phyloP scores from a whole-genome alignment of 1,140 invertebrate genomes.

The Brachionus angularis region DNA sequence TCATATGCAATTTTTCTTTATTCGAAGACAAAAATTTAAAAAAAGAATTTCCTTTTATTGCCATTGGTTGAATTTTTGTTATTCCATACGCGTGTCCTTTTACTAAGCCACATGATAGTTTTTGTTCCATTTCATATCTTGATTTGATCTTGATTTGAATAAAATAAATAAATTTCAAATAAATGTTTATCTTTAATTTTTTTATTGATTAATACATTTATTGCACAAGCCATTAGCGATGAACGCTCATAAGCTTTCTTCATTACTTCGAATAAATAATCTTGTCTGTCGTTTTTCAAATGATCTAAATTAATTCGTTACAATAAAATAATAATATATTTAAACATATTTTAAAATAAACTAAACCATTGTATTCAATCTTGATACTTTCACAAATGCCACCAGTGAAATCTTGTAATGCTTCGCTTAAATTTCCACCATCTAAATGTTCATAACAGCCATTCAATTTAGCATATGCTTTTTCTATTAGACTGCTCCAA shows the following conservation, averaged over 20 bases:
- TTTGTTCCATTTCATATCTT: slow-evolving; percentile 48
- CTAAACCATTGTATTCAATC: slow-evolving; percentile 51
- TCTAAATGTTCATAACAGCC: slow-evolving; percentile 54
- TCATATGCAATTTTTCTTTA: slow-evolving; percentile 6
- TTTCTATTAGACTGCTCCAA: slow-evolving; percentile 61
- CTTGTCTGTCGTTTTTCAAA: not conserved
- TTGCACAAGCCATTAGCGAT: slow-evolving; percentile 27
- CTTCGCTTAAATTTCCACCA: slow-evolving; percentile 61
- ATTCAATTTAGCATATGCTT: slow-evolving; percentile 60
- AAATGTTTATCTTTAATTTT: slow-evolving; percentile 52
- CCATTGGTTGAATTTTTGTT: slow-evolving; percentile 68
- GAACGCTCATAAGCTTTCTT: slow-evolving; percentile 21
- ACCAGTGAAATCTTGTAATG: slow-evolving; percentile 62
- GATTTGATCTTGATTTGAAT: slow-evolving; percentile 6
- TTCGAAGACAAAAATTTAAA: slow-evolving; percentile 38
- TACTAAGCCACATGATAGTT: slow-evolving; percentile 60
- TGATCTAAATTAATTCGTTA: not conserved
- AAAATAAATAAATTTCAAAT: not conserved
- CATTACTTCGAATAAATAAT: slow-evolving; percentile 22
- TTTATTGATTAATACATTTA: slow-evolving; percentile 37
- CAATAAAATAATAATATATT: no score
- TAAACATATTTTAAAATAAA: slow-evolving; percentile 56
- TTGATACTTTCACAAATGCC: slow-evolving; percentile 57
- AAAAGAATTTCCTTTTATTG: slow-evolving; percentile 24
- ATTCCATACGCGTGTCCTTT: slow-evolving; percentile 63